Conservation (phyloP, 2,797 vertebrate species). For the Merluccius polli region DNA sequence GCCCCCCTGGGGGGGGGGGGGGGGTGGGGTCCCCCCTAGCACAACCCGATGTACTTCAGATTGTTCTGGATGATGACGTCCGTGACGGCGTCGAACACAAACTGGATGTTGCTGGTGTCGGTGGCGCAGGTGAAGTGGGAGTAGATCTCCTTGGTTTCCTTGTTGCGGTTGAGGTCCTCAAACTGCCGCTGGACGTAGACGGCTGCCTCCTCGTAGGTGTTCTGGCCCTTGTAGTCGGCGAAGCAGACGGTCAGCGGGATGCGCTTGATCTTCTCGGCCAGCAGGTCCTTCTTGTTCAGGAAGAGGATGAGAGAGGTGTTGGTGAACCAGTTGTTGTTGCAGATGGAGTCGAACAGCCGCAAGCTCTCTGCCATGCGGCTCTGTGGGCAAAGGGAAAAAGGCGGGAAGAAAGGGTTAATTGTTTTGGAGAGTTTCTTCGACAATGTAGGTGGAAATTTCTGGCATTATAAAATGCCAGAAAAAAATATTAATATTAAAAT, state of each 20-base stretch:
- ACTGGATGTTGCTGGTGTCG: conserved; percentile 99
- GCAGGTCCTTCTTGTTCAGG: conserved; percentile 99
- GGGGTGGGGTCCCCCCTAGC: conserved; percentile 73
- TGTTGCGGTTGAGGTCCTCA: conserved; percentile 99
- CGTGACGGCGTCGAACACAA: conserved; percentile 98
- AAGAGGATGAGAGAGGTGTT: conserved; percentile 93
- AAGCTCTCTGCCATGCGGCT: conserved; percentile 79
- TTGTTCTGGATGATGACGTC: conserved; percentile 99
- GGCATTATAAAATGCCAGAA: no score
- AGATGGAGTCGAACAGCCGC: conserved; percentile 81
- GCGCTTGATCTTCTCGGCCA: conserved; percentile 98
- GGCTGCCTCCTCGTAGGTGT: conserved; percentile 97
- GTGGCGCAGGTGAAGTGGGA: conserved; percentile 99
- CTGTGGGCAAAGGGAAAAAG: conserved; percentile 40
- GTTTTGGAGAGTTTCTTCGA: background rate
- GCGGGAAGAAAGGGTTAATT: background rate
- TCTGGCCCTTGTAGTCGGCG: conserved; percentile 97
- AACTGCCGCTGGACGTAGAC: conserved; percentile 99
- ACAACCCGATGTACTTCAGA: conserved; percentile 99
- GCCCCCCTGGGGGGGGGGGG: no score
- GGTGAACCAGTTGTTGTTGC: conserved; percentile 87
- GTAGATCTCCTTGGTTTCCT: conserved; percentile 99
- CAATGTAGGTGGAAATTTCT: background rate
- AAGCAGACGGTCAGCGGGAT: conserved; percentile 97
- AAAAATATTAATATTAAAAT: background rate